Base-by-base conservation (phyloP, 1,140 invertebrate genomes). In the Ceratina japonica region DNA sequence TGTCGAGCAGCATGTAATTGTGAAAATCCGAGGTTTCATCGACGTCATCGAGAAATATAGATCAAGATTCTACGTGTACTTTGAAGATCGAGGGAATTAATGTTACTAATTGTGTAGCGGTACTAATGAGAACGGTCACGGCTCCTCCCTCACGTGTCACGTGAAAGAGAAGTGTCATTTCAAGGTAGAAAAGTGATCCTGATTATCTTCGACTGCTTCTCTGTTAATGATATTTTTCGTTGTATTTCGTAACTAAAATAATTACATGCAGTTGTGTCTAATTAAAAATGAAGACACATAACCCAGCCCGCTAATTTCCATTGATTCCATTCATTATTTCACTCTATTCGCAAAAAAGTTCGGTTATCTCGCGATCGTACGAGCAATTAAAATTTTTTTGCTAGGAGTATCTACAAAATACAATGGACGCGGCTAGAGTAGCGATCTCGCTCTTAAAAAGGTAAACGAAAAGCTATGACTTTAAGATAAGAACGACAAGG, bases 41-140 rank as follows among this genome's bases (percentile, higher is more conserved):
- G 18, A 64, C n/a, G 49, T 65, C 20, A 13, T 18, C 49, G 10
- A 22, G 58, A 24, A 44, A 44, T n/a, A 10, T 22, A 20, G 10
- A 8, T 56, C 16, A 54, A 37, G 74, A n/a, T 52, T 71, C 24
- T 12, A 44, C 27, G 37, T 51, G 24, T 31, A 62, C 16, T 62
- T 31, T 71, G 1, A 62, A 62, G 56, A 52, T 22, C 15, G 24
- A 70, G 16, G 7, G n/a, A 22, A 20, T 10, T 52, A 56, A 79
- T 20, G 20, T 54, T 52, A 37, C 72, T 74, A 78, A 79, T 82
- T 74, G 49, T 79, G 49, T 49, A 13, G 15, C 18, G 22, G n/a
- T 51, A 56, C 44, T 82, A 83, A 83, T 75, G 80, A 84, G 80
- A 69, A 22, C 5, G 44, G 13, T 15, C 24, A 5, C 13, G 24